Evolutionary conservation across 2,113 vertebrate genomes (phyloP), one percentile per base, ranked within the genome.

Genomic region (Coryphaenoides rupestris): DNA sequence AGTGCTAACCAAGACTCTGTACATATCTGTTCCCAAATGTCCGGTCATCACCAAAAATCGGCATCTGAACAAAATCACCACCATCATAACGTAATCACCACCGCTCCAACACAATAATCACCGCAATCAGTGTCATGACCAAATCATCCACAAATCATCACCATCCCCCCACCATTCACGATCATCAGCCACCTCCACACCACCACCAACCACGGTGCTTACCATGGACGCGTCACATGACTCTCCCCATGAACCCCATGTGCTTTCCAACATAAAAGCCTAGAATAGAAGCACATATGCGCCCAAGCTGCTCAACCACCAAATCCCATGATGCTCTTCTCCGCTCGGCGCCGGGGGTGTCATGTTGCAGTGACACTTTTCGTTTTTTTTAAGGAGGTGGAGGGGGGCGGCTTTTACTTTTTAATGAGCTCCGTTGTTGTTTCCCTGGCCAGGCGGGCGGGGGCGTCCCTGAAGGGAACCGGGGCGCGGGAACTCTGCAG

Each of bases 361-460:
- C 64, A 67, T 72, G 69, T 63, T 45, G 67, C 73, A 79, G 67
- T 77, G n/a, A 40, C 7, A 12, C 33, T 40, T 40, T 40, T 40
- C 13, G 1, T 40, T 40, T 13, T 40, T 9, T 40, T 40, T 40
- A 1, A 40, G 9, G 9, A 7, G 1, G 9, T 75, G 68, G 23
- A 81, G 58, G 72, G 75, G 75, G 65, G 56, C 52, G 58, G 68
- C 66, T 68, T 77, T 45, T 40, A 12, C 33, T 40, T 40, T 40
- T 40, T 80, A 84, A 79, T 65, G 60, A 76, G 71, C 66, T 62
- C 22, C 75, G 5, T 40, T 40, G 33, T 40, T 7, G n/a, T n/a
- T 50, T 28, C 22, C 23, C 22, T 58, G 4, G 5, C 40, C 77
- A 88, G 84, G 60, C 77, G 59, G 45, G 77, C 75, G 84, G 82